Percentiles rank a stretch among this genome's conserved stretches.
phyloP scores from a whole-genome alignment of 2,888 invertebrate species.

The Caenorhabditis panamensis region DNA sequence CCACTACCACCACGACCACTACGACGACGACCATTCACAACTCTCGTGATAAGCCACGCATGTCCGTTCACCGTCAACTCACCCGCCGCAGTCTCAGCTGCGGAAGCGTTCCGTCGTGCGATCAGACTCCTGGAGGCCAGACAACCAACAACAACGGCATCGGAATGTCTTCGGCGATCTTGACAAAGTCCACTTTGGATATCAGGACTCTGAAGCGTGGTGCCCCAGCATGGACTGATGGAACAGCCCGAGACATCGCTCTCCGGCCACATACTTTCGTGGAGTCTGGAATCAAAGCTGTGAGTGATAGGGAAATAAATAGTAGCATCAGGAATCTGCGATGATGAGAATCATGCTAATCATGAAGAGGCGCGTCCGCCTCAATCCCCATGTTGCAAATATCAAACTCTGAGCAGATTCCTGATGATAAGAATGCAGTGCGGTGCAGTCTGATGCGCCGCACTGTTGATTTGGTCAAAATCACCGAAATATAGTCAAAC shows the following conservation, averaged over 20 bases:
- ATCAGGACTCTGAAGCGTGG: constrained; percentile 51
- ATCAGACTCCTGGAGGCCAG: constrained; percentile 34
- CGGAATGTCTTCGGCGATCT: constrained; percentile 38
- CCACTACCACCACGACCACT: constrained; percentile 59
- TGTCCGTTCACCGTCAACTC: constrained; percentile 27
- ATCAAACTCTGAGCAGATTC: constrained; percentile 24
- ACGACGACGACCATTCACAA: constrained; percentile 37
- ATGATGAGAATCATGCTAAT: not conserved
- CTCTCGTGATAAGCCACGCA: constrained; percentile 4
- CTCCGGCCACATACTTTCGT: constrained; percentile 50
- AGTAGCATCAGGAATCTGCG: no score
- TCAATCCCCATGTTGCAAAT: constrained; percentile 45
- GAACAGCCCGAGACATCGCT: constrained; percentile 40
- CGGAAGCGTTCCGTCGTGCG: constrained; percentile 56
- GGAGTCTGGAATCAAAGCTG: constrained; percentile 57
- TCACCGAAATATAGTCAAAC: no score
- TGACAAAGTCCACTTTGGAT: constrained; percentile 56
- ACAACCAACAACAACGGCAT: constrained; percentile 21
- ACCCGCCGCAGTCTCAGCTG: constrained; percentile 46
- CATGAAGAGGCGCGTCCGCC: constrained; percentile 44
- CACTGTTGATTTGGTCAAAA: no score
- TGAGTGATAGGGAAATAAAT: constrained; percentile 6
- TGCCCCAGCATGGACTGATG: constrained; percentile 53
- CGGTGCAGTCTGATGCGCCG: not conserved
- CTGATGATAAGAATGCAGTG: no score